A percentile compares a stretch with the other conserved stretches of the same genome.
Conservation (phyloP, 1,140 invertebrate species). For the Steinernema feltiae region DNA sequence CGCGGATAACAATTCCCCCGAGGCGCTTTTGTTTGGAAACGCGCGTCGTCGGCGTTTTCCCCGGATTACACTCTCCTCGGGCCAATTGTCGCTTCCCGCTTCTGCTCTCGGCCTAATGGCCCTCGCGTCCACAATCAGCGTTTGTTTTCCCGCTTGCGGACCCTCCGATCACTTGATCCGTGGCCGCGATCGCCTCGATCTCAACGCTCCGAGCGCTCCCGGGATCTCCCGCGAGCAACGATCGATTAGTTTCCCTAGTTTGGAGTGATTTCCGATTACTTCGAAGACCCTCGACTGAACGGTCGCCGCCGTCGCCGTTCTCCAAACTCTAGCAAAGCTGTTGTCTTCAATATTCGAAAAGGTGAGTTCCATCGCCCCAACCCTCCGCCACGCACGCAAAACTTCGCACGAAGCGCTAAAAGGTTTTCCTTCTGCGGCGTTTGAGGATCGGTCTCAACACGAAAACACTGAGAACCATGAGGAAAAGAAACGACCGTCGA, state of each 20-base stretch:
- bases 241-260: constrained; percentile 1
- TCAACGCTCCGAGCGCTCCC: not conserved
- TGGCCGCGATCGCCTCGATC: not conserved
- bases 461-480: too few relatives aligned
- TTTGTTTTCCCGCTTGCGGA: not conserved
- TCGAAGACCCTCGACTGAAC: not conserved
- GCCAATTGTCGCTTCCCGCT: not conserved
- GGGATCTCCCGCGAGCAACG: not conserved
- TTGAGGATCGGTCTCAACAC: too few relatives aligned
- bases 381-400: not conserved
- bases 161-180: not conserved
- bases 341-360: not conserved
- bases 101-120: not conserved
- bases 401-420: too few relatives aligned
- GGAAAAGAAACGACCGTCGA: too few relatives aligned
- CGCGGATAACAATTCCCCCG: not conserved
- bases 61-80: not conserved
- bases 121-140: constrained; percentile 14
- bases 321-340: not conserved
- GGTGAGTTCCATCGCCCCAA: not conserved
- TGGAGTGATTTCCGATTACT: not conserved
- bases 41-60: not conserved
- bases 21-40: constrained; percentile 5
- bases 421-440: too few relatives aligned
- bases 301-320: not conserved